Evolutionary conservation across 2,797 vertebrate species (phyloP).

Genomic region (Anniella stebbinsi): DNA sequence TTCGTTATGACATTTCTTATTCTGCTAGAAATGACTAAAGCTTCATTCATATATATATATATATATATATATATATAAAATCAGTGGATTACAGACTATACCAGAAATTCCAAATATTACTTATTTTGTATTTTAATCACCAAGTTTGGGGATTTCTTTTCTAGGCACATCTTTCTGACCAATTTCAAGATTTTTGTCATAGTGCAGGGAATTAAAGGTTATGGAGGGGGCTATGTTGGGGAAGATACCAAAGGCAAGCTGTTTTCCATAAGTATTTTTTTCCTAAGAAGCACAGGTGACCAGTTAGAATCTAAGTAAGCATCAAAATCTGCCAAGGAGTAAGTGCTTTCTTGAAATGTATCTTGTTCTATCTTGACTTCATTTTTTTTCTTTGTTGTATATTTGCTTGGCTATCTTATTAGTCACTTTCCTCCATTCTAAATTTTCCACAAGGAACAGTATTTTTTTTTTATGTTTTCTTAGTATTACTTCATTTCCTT

Average conservation of each 20-base stretch:
- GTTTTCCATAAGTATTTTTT: neutral
- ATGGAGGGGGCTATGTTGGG: neutral
- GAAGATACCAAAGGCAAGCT: too few species aligned
- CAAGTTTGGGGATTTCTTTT: neutral
- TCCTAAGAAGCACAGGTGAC: too few species aligned
- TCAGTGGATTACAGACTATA: neutral
- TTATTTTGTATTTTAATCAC: neutral
- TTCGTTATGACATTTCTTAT: constrained; percentile 43
- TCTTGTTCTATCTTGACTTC: neutral
- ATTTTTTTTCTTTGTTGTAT: neutral
- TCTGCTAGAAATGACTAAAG: constrained; percentile 45
- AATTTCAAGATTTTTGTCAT: neutral
- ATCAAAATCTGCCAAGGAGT: neutral
- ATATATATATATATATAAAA: too few species aligned
- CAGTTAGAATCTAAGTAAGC: neutral
- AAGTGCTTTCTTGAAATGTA: neutral
- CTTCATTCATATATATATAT: too few species aligned
- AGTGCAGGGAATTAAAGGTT: neutral
- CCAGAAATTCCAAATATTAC: neutral
- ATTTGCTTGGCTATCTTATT: neutral
- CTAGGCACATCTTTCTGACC: neutral
- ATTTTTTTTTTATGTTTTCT: neutral
- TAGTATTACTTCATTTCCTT: constrained; percentile 15
- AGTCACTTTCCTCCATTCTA: neutral
- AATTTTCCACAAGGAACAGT: neutral